Evolutionary conservation across 2,797 vertebrate genomes (phyloP), one percentile per base, ranked within the genome.

Genomic region (Neoniphon sammara): DNA sequence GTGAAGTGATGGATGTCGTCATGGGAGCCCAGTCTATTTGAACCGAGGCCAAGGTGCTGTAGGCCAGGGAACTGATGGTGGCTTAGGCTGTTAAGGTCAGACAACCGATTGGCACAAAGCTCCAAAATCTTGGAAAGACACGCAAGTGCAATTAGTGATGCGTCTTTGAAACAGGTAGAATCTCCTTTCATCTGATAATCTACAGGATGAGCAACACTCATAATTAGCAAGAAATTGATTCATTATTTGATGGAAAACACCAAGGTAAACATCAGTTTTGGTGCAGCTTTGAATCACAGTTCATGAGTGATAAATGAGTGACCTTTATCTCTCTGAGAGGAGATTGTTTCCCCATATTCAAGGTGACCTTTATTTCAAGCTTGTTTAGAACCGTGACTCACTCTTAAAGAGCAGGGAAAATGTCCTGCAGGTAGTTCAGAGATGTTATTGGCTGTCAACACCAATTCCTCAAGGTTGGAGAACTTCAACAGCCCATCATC

Each of bases 401-500:
- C 97, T 92, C 92, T 95, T 52, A 97, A 85, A 0, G 91, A 93
- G 0, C 57, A 73, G 1, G 97, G 96, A 25, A 97, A 93, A 69
- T 95, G 91, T 52, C 77, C 66, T 0, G 90, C 90, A 11, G 87
- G 65, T 0, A 97, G 53, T 25, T 91, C 90, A 67, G 88, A 87
- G 88, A 98, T 94, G 5, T 49, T 70, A 80, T 98, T 98, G 53
- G 86, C 88, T 1, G 92, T 96, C 75, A 98, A 86, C 21, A 96
- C 68, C 70, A 98, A 73, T 73, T 96, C 95, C 82, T 96, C 93
- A 56, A 98, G 89, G 62, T 93, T 94, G 42, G 86, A 81, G 52
- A 97, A 96, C 73, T 54, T 94, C 70, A 97, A 80, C 66, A 98
- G 80, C 25, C 89, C 90, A 1, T 71, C 9, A 0, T 97, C 96